Conservation (phyloP, 2,113 vertebrate genomes). For the Hippoglossus stenolepis region DNA sequence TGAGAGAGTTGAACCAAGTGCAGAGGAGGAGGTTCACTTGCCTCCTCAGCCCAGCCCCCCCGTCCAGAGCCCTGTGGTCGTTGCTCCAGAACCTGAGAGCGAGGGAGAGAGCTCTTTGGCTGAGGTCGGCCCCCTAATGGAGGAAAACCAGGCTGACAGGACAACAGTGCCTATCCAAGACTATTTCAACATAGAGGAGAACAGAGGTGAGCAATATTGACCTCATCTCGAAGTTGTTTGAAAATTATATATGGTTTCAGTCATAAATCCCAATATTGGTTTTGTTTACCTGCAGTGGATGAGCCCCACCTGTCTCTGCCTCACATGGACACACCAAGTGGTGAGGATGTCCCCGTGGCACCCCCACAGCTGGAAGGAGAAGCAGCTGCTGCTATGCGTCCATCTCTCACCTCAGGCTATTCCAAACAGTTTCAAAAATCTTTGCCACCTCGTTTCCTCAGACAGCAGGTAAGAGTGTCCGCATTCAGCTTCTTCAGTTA, state of each 20-base stretch:
- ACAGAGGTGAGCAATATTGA: constrained; percentile 68
- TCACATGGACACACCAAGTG: constrained; percentile 71
- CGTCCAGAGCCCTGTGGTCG: constrained; percentile 60
- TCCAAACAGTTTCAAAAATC: constrained; percentile 99
- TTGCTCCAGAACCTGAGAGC: constrained; percentile 55
- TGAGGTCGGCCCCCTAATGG: constrained; percentile 63
- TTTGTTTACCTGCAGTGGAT: constrained; percentile 66
- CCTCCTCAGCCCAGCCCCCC: constrained; percentile 73
- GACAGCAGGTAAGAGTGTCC: constrained; percentile 89
- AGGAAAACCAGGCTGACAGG: constrained; percentile 83
- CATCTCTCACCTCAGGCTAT: constrained; percentile 92
- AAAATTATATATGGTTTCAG: neutral
- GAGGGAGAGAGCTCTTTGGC: constrained; percentile 74
- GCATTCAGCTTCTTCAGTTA: neutral
- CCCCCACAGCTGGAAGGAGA: constrained; percentile 88
- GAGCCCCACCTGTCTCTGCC: constrained; percentile 76
- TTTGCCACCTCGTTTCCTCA: constrained; percentile 95
- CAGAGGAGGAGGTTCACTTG: constrained; percentile 70
- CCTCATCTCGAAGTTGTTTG: neutral
- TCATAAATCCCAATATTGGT: neutral
- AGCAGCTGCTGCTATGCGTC: constrained; percentile 88
- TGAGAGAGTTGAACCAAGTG: constrained; percentile 52
- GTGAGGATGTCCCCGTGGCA: constrained; percentile 73
- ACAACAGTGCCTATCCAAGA: constrained; percentile 81
- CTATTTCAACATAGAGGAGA: constrained; percentile 78